Evolutionary conservation across 1,140 invertebrate genomes (phyloP).

Genomic region (Drosophila takahashii): DNA sequence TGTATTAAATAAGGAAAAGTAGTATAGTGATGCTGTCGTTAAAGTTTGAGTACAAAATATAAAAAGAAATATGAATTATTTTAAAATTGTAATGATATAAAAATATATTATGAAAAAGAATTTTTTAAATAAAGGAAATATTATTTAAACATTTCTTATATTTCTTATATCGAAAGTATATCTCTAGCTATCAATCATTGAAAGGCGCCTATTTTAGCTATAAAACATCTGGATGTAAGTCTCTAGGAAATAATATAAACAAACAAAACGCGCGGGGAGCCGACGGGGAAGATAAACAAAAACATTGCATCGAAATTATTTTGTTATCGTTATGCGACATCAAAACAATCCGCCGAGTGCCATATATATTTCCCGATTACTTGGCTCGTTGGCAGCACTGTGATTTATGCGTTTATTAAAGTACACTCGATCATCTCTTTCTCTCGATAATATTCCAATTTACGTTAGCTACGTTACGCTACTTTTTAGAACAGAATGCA

Average conservation of each 20-base stretch:
- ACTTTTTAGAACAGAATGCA: not conserved
- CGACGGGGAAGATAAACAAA: slow-evolving; percentile 66
- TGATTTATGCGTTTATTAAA: slow-evolving; percentile 49
- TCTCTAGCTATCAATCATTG: not conserved
- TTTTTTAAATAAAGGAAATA: not conserved
- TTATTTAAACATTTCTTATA: too few relatives aligned
- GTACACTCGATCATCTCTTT: slow-evolving; percentile 1
- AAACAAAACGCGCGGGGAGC: slow-evolving; percentile 34
- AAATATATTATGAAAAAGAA: not conserved
- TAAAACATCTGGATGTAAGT: not conserved
- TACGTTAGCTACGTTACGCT: not conserved
- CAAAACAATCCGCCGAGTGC: slow-evolving; percentile 45
- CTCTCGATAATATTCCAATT: slow-evolving; percentile 7
- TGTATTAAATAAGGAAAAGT: slow-evolving; percentile 14
- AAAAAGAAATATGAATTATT: not conserved
- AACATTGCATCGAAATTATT: slow-evolving; percentile 60
- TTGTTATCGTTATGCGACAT: slow-evolving; percentile 64
- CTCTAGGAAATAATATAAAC: slow-evolving; percentile 17
- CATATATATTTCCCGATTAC: slow-evolving; percentile 44
- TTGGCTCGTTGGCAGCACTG: slow-evolving; percentile 8
- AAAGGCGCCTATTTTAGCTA: not conserved
- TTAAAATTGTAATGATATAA: not conserved
- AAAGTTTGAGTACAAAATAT: not conserved
- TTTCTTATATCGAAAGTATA: too few relatives aligned
- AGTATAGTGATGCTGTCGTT: not conserved